These are phyloP conservation scores for Falco peregrinus DNA, from an alignment of 2,797 vertebrate species.

Conservation along the genomic window DNA sequence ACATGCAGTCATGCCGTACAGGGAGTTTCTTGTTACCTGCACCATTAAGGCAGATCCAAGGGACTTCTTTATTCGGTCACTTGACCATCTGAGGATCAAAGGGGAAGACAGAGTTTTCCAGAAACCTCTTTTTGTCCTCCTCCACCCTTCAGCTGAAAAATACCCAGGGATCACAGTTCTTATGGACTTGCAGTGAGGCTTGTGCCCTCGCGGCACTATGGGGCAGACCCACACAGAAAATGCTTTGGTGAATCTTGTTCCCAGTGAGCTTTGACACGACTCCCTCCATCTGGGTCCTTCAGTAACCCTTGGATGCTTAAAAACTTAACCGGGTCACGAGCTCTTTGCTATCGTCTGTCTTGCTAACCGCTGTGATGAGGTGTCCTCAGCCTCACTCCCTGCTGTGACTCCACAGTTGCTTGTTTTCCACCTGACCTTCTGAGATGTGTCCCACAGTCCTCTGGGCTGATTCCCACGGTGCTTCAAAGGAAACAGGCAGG, in stretches of 20 bases:
- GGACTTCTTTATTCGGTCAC: background rate
- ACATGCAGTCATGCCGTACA: rapidly evolving
- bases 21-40: background rate
- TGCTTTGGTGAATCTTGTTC: background rate
- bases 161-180: background rate
- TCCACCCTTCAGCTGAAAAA: background rate
- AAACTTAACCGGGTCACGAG: background rate
- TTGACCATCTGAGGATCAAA: background rate
- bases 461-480: background rate
- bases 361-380: background rate
- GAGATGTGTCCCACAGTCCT: background rate
- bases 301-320: background rate
- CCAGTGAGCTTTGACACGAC: background rate
- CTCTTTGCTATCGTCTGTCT: background rate
- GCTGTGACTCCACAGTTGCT: background rate
- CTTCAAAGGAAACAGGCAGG: background rate
- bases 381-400: background rate
- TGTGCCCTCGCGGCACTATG: background rate
- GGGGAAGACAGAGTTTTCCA: background rate
- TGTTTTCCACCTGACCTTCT: background rate
- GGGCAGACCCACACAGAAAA: background rate
- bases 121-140: background rate
- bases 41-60: background rate
- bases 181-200: background rate
- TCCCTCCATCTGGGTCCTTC: background rate